phyloP scores from a whole-genome alignment of 2,888 invertebrate genomes.

The Dioctria rufipes region DNA sequence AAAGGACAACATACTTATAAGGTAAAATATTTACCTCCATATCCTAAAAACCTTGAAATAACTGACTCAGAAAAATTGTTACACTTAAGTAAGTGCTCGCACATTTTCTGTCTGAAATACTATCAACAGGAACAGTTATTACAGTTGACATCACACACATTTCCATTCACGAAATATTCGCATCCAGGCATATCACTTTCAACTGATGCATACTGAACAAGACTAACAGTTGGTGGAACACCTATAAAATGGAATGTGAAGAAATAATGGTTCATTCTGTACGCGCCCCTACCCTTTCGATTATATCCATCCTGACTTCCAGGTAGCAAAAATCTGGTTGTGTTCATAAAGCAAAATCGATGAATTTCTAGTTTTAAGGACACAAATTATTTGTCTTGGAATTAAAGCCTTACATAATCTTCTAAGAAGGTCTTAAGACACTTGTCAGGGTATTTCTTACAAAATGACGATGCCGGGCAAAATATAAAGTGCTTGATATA shows the following conservation, averaged over 20 bases:
- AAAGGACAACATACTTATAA: not conserved
- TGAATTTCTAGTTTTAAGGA: slow-evolving; percentile 50
- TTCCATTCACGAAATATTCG: slow-evolving; percentile 24
- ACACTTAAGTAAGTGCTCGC: slow-evolving; percentile 7
- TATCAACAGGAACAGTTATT: slow-evolving; percentile 25
- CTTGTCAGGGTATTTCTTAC: slow-evolving; percentile 5
- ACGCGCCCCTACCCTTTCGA: not conserved
- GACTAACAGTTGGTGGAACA: not conserved
- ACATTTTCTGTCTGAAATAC: not conserved
- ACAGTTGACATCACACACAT: slow-evolving; percentile 30
- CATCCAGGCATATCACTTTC: slow-evolving; percentile 54
- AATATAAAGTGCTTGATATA: slow-evolving; percentile 53
- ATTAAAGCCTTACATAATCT: slow-evolving; percentile 39
- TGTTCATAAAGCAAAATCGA: slow-evolving; percentile 49
- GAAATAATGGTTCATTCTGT: not conserved
- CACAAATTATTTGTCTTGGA: slow-evolving; percentile 51
- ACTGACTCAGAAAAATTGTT: slow-evolving; percentile 13
- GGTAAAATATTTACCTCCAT: not conserved
- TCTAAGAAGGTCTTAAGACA: slow-evolving; percentile 15
- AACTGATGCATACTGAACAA: slow-evolving; percentile 55
- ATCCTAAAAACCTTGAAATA: not conserved
- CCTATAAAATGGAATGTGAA: slow-evolving; percentile 49
- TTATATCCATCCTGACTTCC: too few species aligned
- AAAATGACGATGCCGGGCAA: not conserved
- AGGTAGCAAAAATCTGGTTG: slow-evolving; percentile 28